Conservation (phyloP, 2,113 vertebrate species). For the Paratilapia polleni region DNA sequence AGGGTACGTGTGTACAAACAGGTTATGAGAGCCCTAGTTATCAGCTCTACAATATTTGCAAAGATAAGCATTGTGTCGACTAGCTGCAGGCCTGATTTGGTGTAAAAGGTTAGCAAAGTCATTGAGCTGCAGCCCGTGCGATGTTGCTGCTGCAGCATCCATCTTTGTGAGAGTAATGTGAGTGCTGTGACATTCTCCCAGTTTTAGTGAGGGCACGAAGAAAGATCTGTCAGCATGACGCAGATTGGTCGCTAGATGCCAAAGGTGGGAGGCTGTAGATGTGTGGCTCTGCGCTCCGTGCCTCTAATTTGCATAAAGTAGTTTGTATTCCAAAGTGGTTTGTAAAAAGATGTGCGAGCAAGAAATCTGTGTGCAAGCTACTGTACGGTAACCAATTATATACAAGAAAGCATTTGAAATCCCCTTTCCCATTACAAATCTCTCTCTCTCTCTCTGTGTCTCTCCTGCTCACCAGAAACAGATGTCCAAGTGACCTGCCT, state of each 20-base stretch:
- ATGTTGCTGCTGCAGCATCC: conserved; percentile 54
- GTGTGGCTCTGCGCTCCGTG: conserved; percentile 61
- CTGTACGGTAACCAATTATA: conserved; percentile 35
- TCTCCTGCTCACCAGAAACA: conserved; percentile 55
- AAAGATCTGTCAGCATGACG: conserved; percentile 71
- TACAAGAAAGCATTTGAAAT: conserved; percentile 22
- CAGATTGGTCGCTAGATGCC: conserved; percentile 65
- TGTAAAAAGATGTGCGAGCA: conserved; percentile 34
- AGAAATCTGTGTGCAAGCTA: conserved; percentile 20
- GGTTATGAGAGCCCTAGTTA: conserved; percentile 63
- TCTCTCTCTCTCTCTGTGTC: conserved; percentile 6
- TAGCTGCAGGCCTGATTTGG: conserved; percentile 57
- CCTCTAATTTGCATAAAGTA: conserved; percentile 63
- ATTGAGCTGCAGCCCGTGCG: conserved; percentile 50
- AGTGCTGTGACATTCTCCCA: conserved; percentile 68
- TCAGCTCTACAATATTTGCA: conserved; percentile 60
- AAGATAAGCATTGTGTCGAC: conserved; percentile 70
- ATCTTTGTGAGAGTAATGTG: conserved; percentile 67
- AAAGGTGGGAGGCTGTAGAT: conserved; percentile 52
- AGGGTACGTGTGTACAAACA: conserved; percentile 60
- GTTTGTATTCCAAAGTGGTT: conserved; percentile 67
- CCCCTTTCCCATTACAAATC: conserved; percentile 27
- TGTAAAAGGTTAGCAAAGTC: conserved; percentile 72
- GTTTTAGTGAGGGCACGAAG: conserved; percentile 64
- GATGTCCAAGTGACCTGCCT: conserved; percentile 66